These are phyloP conservation scores for Tolmerus cingulatus DNA, from an alignment of 2,888 invertebrate species.

Conservation along the genomic window DNA sequence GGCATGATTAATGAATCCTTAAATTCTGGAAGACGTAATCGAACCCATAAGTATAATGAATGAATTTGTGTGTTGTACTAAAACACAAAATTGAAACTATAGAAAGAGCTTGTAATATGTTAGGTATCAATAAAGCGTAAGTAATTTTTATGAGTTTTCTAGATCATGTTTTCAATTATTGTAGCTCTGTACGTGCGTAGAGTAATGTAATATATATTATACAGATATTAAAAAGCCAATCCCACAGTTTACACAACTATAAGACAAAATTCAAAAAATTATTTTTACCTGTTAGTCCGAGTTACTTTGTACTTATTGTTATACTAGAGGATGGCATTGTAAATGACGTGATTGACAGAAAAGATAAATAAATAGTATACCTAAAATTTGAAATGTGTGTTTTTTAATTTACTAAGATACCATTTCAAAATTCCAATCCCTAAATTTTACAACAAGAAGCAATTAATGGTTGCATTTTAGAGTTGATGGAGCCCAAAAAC, in stretches of 20 bases:
- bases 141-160: background rate
- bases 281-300: conserved; percentile 28
- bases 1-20: background rate
- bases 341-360: conserved; percentile 29
- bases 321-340: conserved; percentile 14
- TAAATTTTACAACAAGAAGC: too few relatives aligned
- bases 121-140: background rate
- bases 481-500: too few relatives aligned
- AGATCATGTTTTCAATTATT: background rate
- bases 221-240: background rate
- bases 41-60: background rate
- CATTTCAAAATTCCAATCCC: too few relatives aligned
- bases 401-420: background rate
- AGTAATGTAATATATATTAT: background rate
- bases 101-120: conserved; percentile 36
- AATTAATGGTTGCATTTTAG: too few relatives aligned
- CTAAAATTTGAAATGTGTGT: background rate
- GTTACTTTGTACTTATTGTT: conserved; percentile 26
- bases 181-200: background rate
- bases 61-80: background rate
- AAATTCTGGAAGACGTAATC: background rate
- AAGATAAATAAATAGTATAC: background rate
- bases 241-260: conserved; percentile 22
- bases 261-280: conserved; percentile 24
- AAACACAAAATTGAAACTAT: background rate